Evolutionary conservation across 2,797 vertebrate genomes (phyloP), one percentile per base, ranked within the genome.

Genomic region (Dipus sagitta): DNA sequence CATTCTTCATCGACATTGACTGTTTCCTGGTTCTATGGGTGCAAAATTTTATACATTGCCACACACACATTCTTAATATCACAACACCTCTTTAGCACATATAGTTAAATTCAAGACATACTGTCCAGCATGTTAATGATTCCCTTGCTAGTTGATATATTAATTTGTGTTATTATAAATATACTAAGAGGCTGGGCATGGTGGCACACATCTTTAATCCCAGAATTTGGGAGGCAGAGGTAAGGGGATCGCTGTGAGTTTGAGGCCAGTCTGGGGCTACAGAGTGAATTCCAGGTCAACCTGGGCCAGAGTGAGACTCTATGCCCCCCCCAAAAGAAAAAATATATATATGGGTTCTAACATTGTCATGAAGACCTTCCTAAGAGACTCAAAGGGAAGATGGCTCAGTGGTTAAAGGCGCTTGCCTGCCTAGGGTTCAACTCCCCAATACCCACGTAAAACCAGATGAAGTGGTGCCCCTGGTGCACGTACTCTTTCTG

Each of bases 91-190:
- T 87, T 62, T 60, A 93, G n/a, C 24, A 42, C 8, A 4, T 86
- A 83, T 26, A 68, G n/a, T 34, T 75, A 72, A 91, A 60, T 30
- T 68, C 26, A 74, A 87, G 23, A 38, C 85, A 34, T 8, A 68
- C 24, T 38, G 14, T 89, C 12, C 62, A 82, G 13, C 26, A 28
- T 42, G 68, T 21, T 34, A 62, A 6, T 21, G 30, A 88, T 32
- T 78, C 26, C 13, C 15, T 14, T 52, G 28, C 17, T 20, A 17
- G 75, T n/a, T 76, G 34, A 67, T 68, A 47, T 5, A 62, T 54
- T 79, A 80, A 64, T 86, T 70, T 65, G 52, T 77, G 62, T 67
- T 80, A 83, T 84, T 84, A 60, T 67, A 81, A 82, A 80, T 84
- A 92, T 21, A 77, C 62, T 88, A 64, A 77, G 17, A n/a, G n/a